These are phyloP conservation scores for Esox niger DNA, from an alignment of 2,113 vertebrate genomes.

Conservation along the genomic window DNA sequence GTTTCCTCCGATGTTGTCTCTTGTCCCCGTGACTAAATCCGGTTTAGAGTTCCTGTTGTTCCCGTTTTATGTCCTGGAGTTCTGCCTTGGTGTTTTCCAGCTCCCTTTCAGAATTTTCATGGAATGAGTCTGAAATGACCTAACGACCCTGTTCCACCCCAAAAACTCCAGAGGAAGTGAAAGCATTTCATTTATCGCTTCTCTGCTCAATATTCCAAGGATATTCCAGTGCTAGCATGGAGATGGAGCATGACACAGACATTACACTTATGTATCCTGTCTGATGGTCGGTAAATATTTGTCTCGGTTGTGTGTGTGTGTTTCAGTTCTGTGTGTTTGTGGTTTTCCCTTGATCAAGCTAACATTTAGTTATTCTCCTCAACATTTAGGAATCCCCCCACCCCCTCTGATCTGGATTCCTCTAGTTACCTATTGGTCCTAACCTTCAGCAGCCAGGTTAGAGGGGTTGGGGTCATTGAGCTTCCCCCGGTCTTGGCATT, in stretches of 20 bases:
- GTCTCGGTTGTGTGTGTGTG: conserved; percentile 29
- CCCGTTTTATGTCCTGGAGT: conserved; percentile 37
- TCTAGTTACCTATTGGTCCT: too few relatives aligned
- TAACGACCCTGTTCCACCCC: conserved; percentile 15
- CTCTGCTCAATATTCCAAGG: too few relatives aligned
- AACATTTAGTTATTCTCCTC: conserved; percentile 45
- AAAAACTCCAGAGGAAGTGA: not conserved
- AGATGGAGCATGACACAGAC: too few relatives aligned
- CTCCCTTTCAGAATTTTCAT: conserved; percentile 28
- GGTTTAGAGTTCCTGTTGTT: conserved; percentile 2
- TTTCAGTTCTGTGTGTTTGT: conserved; percentile 27
- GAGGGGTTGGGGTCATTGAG: too few relatives aligned
- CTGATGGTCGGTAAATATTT: not conserved
- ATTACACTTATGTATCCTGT: not conserved
- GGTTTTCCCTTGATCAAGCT: conserved; percentile 21
- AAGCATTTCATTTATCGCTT: too few relatives aligned
- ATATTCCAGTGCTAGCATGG: too few relatives aligned
- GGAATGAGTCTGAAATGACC: conserved; percentile 19
- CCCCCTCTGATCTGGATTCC: conserved; percentile 34
- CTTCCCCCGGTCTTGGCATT: too few relatives aligned
- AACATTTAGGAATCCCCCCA: conserved; percentile 17
- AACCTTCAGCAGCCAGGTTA: too few relatives aligned
- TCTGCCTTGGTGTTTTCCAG: conserved; percentile 49
- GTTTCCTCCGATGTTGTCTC: too few relatives aligned
- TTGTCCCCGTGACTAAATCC: not conserved